These are phyloP conservation scores for Xiphophorus couchianus DNA, from an alignment of 2,113 vertebrate species.

Conservation along the genomic window DNA sequence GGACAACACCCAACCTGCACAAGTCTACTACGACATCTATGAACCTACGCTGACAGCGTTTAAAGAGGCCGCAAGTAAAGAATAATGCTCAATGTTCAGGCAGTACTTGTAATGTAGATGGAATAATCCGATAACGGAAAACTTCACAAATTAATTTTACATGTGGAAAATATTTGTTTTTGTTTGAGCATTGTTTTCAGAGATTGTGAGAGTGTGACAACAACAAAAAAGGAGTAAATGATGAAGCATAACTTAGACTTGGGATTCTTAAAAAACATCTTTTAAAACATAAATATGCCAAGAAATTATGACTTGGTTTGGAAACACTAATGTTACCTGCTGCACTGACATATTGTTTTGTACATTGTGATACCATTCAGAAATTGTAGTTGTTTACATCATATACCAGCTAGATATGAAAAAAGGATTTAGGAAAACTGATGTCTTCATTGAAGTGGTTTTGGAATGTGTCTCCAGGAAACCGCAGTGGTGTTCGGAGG, in stretches of 20 bases:
- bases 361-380: background rate
- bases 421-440: background rate
- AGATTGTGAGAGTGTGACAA: too few relatives aligned
- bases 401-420: background rate
- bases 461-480: background rate
- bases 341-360: background rate
- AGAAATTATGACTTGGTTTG: too few relatives aligned
- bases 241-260: too few relatives aligned
- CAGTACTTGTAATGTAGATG: background rate
- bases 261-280: too few relatives aligned
- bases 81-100: background rate
- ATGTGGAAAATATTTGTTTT: background rate
- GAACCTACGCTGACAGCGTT: background rate
- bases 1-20: background rate
- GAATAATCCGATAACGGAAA: background rate
- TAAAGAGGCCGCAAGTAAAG: background rate
- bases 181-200: too few relatives aligned
- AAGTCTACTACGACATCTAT: background rate
- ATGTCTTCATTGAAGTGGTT: background rate
- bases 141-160: background rate
- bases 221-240: too few relatives aligned
- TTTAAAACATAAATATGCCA: too few relatives aligned
- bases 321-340: background rate
- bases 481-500: background rate
- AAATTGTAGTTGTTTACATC: background rate